Conservation (phyloP, 2,113 vertebrate genomes). For the Drymodes brunneopygia region DNA sequence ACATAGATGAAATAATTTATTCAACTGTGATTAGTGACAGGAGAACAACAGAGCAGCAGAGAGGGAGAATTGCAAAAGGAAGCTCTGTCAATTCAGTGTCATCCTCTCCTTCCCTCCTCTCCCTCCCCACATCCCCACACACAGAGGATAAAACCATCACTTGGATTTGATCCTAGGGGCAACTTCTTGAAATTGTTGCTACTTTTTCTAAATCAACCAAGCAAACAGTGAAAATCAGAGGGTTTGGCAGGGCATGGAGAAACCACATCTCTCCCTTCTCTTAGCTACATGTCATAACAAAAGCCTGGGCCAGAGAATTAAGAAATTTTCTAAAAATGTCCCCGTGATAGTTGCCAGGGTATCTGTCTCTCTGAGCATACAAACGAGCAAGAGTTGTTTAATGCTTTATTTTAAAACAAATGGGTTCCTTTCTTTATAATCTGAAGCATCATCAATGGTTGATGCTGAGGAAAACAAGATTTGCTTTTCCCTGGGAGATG, state of each 20-base stretch:
- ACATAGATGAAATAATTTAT: neutral
- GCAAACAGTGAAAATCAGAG: conserved; percentile 7
- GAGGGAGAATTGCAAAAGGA: neutral
- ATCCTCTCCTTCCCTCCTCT: neutral
- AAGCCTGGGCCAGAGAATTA: conserved; percentile 22
- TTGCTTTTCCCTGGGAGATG: neutral
- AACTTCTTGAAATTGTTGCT: neutral
- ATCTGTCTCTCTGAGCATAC: neutral
- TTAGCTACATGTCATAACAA: conserved; percentile 39
- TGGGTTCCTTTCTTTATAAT: rapidly evolving
- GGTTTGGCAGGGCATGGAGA: neutral
- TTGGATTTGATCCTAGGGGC: neutral
- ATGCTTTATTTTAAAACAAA: neutral
- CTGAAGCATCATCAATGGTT: neutral
- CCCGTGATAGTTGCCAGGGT: conserved; percentile 16
- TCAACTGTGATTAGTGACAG: neutral
- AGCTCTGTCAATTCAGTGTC: neutral
- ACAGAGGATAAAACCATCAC: neutral
- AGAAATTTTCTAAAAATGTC: conserved; percentile 53
- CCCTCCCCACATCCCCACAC: neutral
- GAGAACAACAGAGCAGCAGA: neutral
- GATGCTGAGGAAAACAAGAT: neutral
- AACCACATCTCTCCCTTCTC: neutral
- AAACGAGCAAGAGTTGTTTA: neutral
- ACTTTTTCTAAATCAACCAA: neutral